Conservation (phyloP, 2,797 vertebrate species). For the Orestias chungarensis region DNA sequence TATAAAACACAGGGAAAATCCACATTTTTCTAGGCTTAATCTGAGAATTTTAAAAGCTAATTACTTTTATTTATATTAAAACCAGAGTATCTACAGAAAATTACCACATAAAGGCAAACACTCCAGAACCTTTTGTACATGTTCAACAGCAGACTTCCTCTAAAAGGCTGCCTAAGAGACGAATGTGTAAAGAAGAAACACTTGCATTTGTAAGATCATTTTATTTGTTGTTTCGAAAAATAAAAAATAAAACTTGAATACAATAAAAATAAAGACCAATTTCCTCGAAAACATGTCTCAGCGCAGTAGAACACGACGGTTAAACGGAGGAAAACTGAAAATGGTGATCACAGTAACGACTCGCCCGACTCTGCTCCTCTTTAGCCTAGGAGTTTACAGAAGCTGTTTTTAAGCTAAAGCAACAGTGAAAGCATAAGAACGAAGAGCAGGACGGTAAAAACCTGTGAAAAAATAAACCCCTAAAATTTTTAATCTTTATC, state of each 20-base stretch:
- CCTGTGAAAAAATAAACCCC: conserved; percentile 5
- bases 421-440: not conserved
- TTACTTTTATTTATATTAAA: too few species aligned
- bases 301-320: conserved; percentile 59
- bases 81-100: not conserved
- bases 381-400: conserved; percentile 43
- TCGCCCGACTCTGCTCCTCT: conserved; percentile 26
- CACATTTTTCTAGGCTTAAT: too few species aligned
- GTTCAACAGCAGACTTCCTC: not conserved
- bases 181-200: conserved; percentile 1
- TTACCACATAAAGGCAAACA: not conserved
- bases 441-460: not conserved
- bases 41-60: too few species aligned
- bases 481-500: conserved; percentile 34
- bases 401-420: conserved; percentile 44
- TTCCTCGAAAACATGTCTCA: conserved; percentile 55
- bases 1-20: too few species aligned
- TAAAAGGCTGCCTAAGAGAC: too few species aligned
- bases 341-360: conserved; percentile 29
- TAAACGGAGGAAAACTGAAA: conserved; percentile 35
- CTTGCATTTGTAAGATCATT: conserved; percentile 38
- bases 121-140: not conserved
- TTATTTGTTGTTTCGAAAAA: conserved; percentile 75
- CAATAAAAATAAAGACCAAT: conserved; percentile 66
- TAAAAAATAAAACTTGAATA: conserved; percentile 62